phyloP scores from a whole-genome alignment of 1,140 invertebrate species.

The Drosophila carrolli region DNA sequence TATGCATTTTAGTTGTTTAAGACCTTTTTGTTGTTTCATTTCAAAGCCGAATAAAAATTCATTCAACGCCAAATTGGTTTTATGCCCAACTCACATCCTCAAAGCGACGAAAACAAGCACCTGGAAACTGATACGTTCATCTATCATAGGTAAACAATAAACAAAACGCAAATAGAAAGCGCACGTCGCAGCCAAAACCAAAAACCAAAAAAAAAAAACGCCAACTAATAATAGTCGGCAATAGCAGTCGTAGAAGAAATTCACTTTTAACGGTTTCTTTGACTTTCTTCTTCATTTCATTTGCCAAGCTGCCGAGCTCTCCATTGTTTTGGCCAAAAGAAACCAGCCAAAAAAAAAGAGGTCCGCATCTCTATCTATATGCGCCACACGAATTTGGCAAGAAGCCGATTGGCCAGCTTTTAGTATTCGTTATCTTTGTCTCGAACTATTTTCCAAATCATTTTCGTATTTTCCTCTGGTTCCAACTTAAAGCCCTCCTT shows the following conservation, averaged over 20 bases:
- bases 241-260: slow-evolving; percentile 64
- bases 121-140: slow-evolving; percentile 67
- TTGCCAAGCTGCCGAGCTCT: slow-evolving; percentile 45
- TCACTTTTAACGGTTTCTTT: slow-evolving; percentile 72
- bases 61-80: slow-evolving; percentile 59
- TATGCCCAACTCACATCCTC: slow-evolving; percentile 41
- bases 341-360: slow-evolving; percentile 17
- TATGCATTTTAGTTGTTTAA: slow-evolving; percentile 62
- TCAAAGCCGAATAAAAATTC: slow-evolving; percentile 66
- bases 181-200: slow-evolving; percentile 67
- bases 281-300: slow-evolving; percentile 81
- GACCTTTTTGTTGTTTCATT: slow-evolving; percentile 42
- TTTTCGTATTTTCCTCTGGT: slow-evolving; percentile 23
- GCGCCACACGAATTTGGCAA: slow-evolving; percentile 52
- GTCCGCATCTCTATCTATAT: slow-evolving; percentile 47
- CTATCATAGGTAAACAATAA: slow-evolving; percentile 82
- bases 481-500: slow-evolving; percentile 4
- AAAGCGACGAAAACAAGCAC: slow-evolving; percentile 28
- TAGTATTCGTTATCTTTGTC: slow-evolving; percentile 32
- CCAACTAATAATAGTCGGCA: slow-evolving; percentile 72
- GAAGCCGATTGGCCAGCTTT: slow-evolving; percentile 42
- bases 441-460: slow-evolving; percentile 51
- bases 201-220: slow-evolving; percentile 50
- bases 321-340: slow-evolving; percentile 64
- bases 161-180: slow-evolving; percentile 83